Evolutionary conservation across 2,888 invertebrate species (phyloP).

Genomic region (Caenorhabditis imperialis): DNA sequence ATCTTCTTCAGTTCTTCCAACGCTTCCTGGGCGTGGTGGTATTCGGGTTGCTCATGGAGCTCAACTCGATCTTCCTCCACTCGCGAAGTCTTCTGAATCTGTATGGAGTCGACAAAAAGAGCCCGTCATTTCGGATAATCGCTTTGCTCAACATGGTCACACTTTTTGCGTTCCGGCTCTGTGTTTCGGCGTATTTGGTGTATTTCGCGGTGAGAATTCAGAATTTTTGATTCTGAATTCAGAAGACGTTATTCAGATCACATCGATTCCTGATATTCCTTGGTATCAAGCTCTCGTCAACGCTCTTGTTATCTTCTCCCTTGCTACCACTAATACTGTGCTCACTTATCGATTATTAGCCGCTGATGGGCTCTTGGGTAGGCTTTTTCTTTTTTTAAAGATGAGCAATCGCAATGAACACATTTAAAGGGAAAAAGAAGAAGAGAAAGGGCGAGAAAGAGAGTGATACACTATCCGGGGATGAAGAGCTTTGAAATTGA

Average conservation of each 20-base stretch:
- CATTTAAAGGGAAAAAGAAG: not conserved
- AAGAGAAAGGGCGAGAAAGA: too few species aligned
- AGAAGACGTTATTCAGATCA: slow-evolving; percentile 23
- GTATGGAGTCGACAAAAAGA: slow-evolving; percentile 71
- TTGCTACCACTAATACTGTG: slow-evolving; percentile 72
- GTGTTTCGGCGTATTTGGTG: slow-evolving; percentile 69
- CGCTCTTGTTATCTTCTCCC: slow-evolving; percentile 71
- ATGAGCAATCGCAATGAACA: not conserved
- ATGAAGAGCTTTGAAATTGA: too few species aligned
- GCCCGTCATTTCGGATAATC: slow-evolving; percentile 71
- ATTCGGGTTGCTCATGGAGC: slow-evolving; percentile 77
- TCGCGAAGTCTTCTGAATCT: slow-evolving; percentile 65
- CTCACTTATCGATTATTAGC: slow-evolving; percentile 75
- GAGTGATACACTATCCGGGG: too few species aligned
- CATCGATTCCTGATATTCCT: slow-evolving; percentile 51
- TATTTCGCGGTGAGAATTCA: slow-evolving; percentile 67
- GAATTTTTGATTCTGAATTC: not conserved
- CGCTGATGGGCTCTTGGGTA: slow-evolving; percentile 76
- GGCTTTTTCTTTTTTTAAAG: slow-evolving; percentile 1
- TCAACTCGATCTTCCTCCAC: slow-evolving; percentile 75
- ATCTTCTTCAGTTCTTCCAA: slow-evolving; percentile 55
- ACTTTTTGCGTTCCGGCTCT: slow-evolving; percentile 75
- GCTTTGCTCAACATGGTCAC: slow-evolving; percentile 75
- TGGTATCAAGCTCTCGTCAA: slow-evolving; percentile 66
- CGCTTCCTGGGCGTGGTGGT: slow-evolving; percentile 74